Evolutionary conservation across 2,113 vertebrate genomes (phyloP), one percentile per base, ranked within the genome.

Genomic region (Chunga burmeisteri): DNA sequence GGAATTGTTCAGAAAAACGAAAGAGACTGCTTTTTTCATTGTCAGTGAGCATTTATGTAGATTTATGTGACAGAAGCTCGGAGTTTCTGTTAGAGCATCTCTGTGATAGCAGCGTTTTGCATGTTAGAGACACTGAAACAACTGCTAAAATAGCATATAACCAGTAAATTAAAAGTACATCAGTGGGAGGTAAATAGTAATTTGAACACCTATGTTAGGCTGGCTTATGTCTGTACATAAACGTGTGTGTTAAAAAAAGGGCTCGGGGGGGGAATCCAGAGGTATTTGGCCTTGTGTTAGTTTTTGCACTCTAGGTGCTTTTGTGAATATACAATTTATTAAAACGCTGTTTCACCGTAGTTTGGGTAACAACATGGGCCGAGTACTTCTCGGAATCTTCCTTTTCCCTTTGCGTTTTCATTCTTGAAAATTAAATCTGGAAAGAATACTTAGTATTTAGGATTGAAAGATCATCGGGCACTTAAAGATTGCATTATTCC

Each of bases 331-430:
- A 6, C 34, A 66, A 4, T 42, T 58, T 61, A 44, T 5, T 86
- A 4, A 27, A 92, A 62, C 0, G 2, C 30, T 14, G 6, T 68
- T 88, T 92, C 58, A 44, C 40, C 1, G 1, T 44, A 44, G 34
- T 61, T 86, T 61, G 29, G 13, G 10, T 75, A 67, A 36, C 18
- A 78, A 9, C 0, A 0, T 68, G 32, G 10, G 29, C 40, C 34
- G n/a, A 32, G 67, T 56, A 23, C 11, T 49, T 65, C 17, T 58
- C 55, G 52, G 58, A 36, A 81, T 90, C 58, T 50, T 81, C 44
- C 15, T 66, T 84, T 52, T 84, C 50, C 29, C 40, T 78, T 92
- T 74, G 11, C 75, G 40, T 81, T 93, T 84, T 85, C 13, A 10
- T 30, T 68, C 47, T 38, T 81, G 65, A 58, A 84, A 89, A 61